Evolutionary conservation across 2,888 invertebrate species (phyloP).

Genomic region (Drosophila mayaguana): DNA sequence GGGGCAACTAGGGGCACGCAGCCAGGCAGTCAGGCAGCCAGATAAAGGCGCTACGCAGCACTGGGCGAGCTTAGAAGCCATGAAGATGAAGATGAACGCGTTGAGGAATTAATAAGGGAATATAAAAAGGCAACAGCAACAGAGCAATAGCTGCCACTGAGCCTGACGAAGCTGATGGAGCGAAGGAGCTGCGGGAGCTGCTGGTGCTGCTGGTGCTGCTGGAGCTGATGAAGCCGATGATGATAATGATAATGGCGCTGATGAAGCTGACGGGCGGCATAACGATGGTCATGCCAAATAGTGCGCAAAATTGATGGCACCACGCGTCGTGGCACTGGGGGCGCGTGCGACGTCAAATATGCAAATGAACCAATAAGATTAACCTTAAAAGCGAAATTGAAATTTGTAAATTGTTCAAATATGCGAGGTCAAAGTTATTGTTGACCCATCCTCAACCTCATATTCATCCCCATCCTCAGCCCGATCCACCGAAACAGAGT

Average conservation of each 20-base stretch:
- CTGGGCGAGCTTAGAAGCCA: slow-evolving; percentile 60
- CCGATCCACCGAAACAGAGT: not conserved
- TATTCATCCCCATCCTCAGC: not conserved
- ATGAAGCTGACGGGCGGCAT: slow-evolving; percentile 12
- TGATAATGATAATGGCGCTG: slow-evolving; percentile 14
- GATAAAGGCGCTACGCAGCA: slow-evolving; percentile 29
- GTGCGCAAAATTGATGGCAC: slow-evolving; percentile 32
- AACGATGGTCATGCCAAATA: slow-evolving; percentile 36
- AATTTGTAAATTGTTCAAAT: slow-evolving; percentile 25
- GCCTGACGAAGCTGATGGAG: not conserved
- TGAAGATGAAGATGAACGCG: slow-evolving; percentile 46
- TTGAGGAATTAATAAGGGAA: slow-evolving; percentile 68
- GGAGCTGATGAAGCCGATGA: slow-evolving; percentile 13
- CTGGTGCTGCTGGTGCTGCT: slow-evolving; percentile 4
- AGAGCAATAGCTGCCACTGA: slow-evolving; percentile 13
- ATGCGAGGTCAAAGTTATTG: slow-evolving; percentile 9
- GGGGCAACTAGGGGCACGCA: not conserved
- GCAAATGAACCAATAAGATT: slow-evolving; percentile 61
- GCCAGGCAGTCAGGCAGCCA: too few relatives aligned
- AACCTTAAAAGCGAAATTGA: slow-evolving; percentile 44
- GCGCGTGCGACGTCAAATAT: slow-evolving; percentile 27
- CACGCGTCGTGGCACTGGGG: slow-evolving; percentile 7
- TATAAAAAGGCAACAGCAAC: slow-evolving; percentile 32
- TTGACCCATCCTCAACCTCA: not conserved
- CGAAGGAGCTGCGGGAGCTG: slow-evolving; percentile 3